These are phyloP conservation scores for Tiaroga cobitis DNA, from an alignment of 2,797 vertebrate species.

Conservation along the genomic window DNA sequence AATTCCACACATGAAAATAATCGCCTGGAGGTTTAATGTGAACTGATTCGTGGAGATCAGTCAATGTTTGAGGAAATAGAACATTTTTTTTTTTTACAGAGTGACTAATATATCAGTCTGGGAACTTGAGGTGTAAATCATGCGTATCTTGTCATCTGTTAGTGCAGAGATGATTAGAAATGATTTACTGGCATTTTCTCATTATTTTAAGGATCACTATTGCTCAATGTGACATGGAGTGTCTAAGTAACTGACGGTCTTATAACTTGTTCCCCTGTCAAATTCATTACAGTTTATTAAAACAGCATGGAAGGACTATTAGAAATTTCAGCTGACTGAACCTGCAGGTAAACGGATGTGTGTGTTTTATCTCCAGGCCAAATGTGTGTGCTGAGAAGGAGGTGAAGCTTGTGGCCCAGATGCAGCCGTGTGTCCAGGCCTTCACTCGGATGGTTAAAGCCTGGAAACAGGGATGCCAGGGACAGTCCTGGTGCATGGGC, in stretches of 20 bases:
- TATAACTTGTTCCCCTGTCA: constrained; percentile 5
- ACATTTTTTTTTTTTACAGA: constrained; percentile 8
- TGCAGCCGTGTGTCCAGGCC: constrained; percentile 86
- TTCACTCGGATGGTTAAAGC: constrained; percentile 81
- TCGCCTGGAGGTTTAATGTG: not conserved
- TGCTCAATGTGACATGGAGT: constrained; percentile 7
- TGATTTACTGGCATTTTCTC: not conserved
- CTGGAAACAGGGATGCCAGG: constrained; percentile 87
- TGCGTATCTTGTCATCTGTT: constrained; percentile 10
- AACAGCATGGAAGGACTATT: not conserved
- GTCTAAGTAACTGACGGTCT: not conserved
- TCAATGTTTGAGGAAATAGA: not conserved
- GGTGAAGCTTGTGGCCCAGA: constrained; percentile 82
- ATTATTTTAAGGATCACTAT: not conserved
- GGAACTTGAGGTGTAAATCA: not conserved
- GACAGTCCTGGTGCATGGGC: constrained; percentile 84
- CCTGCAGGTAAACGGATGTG: not conserved
- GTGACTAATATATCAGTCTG: constrained; percentile 10
- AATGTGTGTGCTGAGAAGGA: constrained; percentile 87
- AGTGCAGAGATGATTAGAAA: not conserved
- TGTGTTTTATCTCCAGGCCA: constrained; percentile 77
- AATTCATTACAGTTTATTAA: constrained; percentile 5
- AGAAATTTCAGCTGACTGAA: not conserved
- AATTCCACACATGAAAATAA: not conserved
- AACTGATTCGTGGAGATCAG: no score